These are phyloP conservation scores for Halictus quadricinctus DNA, from an alignment of 2,888 invertebrate species.

Conservation along the genomic window DNA sequence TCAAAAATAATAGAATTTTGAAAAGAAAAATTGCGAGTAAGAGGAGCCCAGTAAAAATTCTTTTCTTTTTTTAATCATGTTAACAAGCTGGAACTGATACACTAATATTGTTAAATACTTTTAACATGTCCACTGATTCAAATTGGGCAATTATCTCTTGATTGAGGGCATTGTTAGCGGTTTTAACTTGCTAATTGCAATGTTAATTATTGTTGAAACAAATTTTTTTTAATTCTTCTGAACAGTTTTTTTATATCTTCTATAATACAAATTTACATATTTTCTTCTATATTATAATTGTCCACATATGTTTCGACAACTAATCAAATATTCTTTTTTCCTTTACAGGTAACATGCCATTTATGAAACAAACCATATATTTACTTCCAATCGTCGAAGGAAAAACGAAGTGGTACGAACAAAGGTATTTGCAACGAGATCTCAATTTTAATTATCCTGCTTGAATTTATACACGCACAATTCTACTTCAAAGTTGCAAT, in stretches of 20 bases:
- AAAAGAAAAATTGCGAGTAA: neutral
- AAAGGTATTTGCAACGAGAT: slow-evolving; percentile 31
- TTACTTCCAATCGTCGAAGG: neutral
- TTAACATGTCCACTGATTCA: neutral
- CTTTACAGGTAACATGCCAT: slow-evolving; percentile 33
- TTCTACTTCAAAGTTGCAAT: neutral
- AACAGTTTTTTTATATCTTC: too few relatives aligned
- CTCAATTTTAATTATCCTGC: neutral
- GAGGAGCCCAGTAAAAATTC: neutral
- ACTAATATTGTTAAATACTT: neutral
- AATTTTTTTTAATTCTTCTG: too few relatives aligned
- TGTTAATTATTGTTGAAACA: too few relatives aligned
- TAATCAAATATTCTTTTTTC: slow-evolving; percentile 9
- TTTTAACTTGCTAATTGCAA: too few relatives aligned
- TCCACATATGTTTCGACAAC: neutral
- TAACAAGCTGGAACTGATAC: neutral
- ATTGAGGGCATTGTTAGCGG: neutral
- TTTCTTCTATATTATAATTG: neutral
- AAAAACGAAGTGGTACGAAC: slow-evolving; percentile 19
- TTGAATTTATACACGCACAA: neutral
- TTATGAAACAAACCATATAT: neutral
- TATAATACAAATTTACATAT: neutral
- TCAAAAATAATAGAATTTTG: too few relatives aligned
- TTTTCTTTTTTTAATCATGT: neutral
- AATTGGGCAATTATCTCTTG: neutral